Conservation (phyloP, 2,797 vertebrate genomes). For the Poeciliopsis infans region DNA sequence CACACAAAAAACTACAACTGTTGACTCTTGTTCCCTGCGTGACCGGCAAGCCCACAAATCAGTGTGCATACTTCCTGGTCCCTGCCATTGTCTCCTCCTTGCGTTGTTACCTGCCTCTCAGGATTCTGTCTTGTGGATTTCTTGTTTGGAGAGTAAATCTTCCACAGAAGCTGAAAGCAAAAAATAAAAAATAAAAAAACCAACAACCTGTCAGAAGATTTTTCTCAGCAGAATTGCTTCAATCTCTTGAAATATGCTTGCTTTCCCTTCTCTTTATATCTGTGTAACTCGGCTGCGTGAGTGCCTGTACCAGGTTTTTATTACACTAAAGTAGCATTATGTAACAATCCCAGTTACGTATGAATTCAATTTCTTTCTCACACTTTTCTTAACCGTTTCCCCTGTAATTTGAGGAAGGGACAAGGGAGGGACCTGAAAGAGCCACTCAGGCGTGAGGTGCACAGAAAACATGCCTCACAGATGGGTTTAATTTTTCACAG, state of each 20-base stretch:
- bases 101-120: neutral
- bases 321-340: constrained; percentile 60
- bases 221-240: constrained; percentile 18
- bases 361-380: constrained; percentile 56
- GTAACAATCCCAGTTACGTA: constrained; percentile 58
- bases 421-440: constrained; percentile 48
- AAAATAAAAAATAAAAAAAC: neutral
- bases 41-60: constrained; percentile 6
- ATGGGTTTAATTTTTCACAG: neutral
- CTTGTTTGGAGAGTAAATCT: constrained; percentile 7
- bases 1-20: neutral
- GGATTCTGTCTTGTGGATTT: constrained; percentile 12
- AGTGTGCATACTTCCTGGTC: constrained; percentile 12
- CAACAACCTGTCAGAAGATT: constrained; percentile 12
- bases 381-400: constrained; percentile 33
- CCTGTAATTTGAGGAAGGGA: constrained; percentile 43
- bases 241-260: constrained; percentile 11
- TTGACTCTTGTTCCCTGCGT: constrained; percentile 10
- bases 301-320: constrained; percentile 41
- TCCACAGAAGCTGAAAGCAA: constrained; percentile 21
- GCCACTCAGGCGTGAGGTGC: constrained; percentile 1
- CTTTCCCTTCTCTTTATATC: constrained; percentile 35
- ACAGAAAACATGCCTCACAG: neutral
- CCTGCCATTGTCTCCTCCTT: constrained; percentile 5
- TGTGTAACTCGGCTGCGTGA: constrained; percentile 44